These are phyloP conservation scores for Sebastes diaconus DNA, from an alignment of 2,797 vertebrate genomes.

Conservation along the genomic window DNA sequence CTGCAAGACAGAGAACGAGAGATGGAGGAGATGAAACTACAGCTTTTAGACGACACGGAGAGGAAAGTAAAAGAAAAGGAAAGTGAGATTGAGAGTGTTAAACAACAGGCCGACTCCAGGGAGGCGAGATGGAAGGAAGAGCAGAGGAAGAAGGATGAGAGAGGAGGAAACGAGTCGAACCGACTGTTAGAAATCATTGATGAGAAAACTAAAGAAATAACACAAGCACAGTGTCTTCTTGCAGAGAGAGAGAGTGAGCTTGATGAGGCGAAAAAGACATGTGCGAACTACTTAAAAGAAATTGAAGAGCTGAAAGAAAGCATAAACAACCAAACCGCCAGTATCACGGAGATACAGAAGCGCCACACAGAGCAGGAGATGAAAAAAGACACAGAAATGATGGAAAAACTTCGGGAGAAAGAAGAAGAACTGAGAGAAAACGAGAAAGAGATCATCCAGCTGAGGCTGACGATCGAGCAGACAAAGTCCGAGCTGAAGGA, in stretches of 20 bases:
- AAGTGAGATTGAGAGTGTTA: conserved; percentile 31
- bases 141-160: conserved; percentile 39
- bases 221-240: background rate
- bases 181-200: conserved; percentile 33
- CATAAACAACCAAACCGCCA: background rate
- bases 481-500: conserved; percentile 66
- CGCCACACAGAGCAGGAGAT: conserved; percentile 41
- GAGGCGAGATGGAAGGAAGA: conserved; percentile 61
- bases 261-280: conserved; percentile 12
- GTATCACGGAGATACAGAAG: conserved; percentile 20
- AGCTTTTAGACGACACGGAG: conserved; percentile 34
- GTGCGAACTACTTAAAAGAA: conserved; percentile 34
- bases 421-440: conserved; percentile 56
- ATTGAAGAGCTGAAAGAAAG: conserved; percentile 57
- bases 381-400: conserved; percentile 36
- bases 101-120: conserved; percentile 14
- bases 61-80: conserved; percentile 47
- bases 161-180: conserved; percentile 28
- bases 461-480: conserved; percentile 65
- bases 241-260: conserved; percentile 28
- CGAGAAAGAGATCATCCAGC: conserved; percentile 42
- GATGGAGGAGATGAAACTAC: conserved; percentile 44
- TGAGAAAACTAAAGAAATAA: conserved; percentile 25
- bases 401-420: conserved; percentile 57
- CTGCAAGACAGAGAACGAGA: conserved; percentile 40